Conservation (phyloP, 2,888 invertebrate genomes). For the Acanthosepion pharaonis region DNA sequence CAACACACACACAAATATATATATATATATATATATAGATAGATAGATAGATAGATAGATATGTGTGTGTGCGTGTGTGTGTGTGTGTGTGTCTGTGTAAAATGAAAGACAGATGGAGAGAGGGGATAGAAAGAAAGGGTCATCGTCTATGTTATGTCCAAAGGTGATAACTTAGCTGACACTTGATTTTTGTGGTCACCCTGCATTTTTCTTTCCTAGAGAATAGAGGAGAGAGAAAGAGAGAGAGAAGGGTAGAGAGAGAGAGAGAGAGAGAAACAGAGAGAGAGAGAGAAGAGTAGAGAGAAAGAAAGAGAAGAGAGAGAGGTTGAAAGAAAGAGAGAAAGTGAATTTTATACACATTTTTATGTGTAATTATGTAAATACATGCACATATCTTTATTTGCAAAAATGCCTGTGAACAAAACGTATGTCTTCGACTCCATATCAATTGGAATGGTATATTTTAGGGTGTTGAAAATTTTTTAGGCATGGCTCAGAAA, state of each 20-base stretch:
- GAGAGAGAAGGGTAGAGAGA: background rate
- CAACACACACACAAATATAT: background rate
- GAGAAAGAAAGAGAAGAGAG: background rate
- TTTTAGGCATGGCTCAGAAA: too few species aligned
- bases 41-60: background rate
- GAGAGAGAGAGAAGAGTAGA: background rate
- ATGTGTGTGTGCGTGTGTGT: too few species aligned
- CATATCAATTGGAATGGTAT: too few species aligned
- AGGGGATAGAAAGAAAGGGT: too few species aligned
- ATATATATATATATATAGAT: conserved; percentile 36
- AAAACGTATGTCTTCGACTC: background rate
- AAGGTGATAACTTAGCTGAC: too few species aligned
- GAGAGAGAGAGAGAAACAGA: background rate
- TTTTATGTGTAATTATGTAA: background rate
- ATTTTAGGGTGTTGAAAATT: too few species aligned
- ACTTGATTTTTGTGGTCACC: too few species aligned
- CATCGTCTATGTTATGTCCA: too few species aligned
- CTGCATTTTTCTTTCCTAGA: too few species aligned
- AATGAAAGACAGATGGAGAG: too few species aligned
- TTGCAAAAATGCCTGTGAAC: background rate
- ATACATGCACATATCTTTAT: background rate
- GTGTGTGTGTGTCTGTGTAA: too few species aligned
- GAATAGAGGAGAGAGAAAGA: background rate
- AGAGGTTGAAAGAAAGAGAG: too few species aligned
- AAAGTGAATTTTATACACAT: background rate